phyloP scores from a whole-genome alignment of 2,888 invertebrate species.

The Aromia moschata region DNA sequence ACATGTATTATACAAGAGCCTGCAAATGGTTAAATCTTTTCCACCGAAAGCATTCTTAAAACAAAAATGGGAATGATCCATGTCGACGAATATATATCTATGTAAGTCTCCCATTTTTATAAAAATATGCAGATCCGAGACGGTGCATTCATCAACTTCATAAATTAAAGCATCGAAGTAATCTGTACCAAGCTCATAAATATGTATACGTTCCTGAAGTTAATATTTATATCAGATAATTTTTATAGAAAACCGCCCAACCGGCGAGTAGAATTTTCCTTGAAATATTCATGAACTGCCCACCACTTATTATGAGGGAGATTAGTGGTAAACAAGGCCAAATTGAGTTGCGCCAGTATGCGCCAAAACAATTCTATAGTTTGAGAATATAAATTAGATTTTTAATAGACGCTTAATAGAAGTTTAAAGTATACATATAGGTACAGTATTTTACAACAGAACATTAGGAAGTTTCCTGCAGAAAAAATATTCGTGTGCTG shows the following conservation, averaged over 20 bases:
- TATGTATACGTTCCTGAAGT: constrained; percentile 50
- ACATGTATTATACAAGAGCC: too few species aligned
- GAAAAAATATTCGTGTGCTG: too few species aligned
- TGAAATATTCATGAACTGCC: constrained; percentile 17
- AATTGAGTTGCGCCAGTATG: neutral
- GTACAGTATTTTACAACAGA: too few species aligned
- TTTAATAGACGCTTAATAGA: too few species aligned
- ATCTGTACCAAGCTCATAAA: constrained; percentile 57
- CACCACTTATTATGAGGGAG: constrained; percentile 7
- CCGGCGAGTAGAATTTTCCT: constrained; percentile 5
- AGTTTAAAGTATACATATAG: too few species aligned
- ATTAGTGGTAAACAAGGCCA: constrained; percentile 3
- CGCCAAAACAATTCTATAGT: neutral
- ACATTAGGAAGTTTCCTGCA: too few species aligned
- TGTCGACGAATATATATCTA: neutral
- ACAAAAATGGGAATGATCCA: neutral
- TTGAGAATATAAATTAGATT: too few species aligned
- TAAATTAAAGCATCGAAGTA: constrained; percentile 52
- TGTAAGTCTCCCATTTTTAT: neutral
- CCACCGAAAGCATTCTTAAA: too few species aligned
- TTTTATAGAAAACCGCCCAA: constrained; percentile 27
- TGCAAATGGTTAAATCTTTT: too few species aligned
- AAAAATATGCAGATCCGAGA: constrained; percentile 5
- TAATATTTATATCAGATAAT: constrained; percentile 36
- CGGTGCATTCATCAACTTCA: constrained; percentile 4